Evolutionary conservation across 2,797 vertebrate genomes (phyloP), one percentile per base, ranked within the genome.

Genomic region (Bovichtus variegatus): DNA sequence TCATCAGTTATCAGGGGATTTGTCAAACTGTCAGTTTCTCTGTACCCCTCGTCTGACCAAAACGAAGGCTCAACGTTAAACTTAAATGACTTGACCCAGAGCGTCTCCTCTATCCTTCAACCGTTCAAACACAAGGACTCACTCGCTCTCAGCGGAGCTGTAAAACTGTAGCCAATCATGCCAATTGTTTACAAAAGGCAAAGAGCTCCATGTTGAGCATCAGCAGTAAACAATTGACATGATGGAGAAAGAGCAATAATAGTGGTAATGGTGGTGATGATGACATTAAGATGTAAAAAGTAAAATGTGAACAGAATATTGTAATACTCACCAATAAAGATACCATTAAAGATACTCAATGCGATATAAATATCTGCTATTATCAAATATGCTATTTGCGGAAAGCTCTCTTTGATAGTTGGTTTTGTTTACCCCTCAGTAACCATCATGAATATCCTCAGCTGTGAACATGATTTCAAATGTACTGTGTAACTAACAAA

Each of bases 111-210:
- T 51, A 62, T 85, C 71, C 50, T 79, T 89, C 75, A 92, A 94
- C 91, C 85, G 88, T 93, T 93, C 55, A 55, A 89, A 76, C 38
- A 76, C 83, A 85, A 86, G 85, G 79, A 87, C 88, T 83, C 79
- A 62, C 76, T 82, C 49, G 34, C 76, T 78, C 94, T 95, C 94
- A 90, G 94, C 95, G 92, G 94, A 95, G 95, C 95, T 96, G 93
- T 92, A 93, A 94, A 78, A 83, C 93, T 94, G 77, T 93, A 93
- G 94, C 96, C 95, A 92, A 95, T 96, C 96, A 95, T 95, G 95
- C 95, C 91, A 93, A 96, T 93, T 95, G 96, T 96, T 96, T 87
- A 91, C 82, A 95, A 95, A 97, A 97, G 96, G 96, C 94, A 96
- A 92, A 92, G 68, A 96, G 96, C 96, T 97, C 96, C 91, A 89